Conservation (phyloP, 2,888 invertebrate genomes). For the Ptychoptera albimana region DNA sequence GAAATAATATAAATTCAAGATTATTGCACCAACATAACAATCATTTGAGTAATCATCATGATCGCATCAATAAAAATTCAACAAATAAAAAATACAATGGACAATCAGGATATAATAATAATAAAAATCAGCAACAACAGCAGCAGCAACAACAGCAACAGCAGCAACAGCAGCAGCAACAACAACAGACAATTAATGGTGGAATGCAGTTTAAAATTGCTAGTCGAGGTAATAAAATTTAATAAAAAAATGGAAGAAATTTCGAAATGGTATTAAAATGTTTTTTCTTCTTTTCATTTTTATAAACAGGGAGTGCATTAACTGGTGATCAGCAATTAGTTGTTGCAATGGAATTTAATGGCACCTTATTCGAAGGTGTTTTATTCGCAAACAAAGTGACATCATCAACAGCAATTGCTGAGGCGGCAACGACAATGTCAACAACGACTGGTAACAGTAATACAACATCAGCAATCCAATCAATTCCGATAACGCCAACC, state of each 20-base stretch:
- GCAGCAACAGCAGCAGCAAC: constrained; percentile 10
- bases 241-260: neutral
- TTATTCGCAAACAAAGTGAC: constrained; percentile 46
- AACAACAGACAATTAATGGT: constrained; percentile 13
- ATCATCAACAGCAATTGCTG: constrained; percentile 26
- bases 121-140: no score
- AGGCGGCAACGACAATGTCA: constrained; percentile 6
- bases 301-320: constrained; percentile 55
- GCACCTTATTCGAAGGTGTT: constrained; percentile 88
- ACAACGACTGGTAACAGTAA: constrained; percentile 3
- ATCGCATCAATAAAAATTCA: no score
- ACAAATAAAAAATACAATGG: no score
- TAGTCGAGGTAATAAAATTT: constrained; percentile 49
- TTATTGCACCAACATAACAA: no score
- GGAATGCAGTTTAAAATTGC: constrained; percentile 61
- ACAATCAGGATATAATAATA: neutral
- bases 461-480: constrained; percentile 17
- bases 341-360: constrained; percentile 93
- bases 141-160: neutral
- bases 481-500: constrained; percentile 21
- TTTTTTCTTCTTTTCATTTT: constrained; percentile 6
- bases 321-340: constrained; percentile 78
- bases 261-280: neutral
- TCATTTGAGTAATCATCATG: no score
- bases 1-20: neutral